Conservation (phyloP, 2,888 invertebrate genomes). For the Pammene fasciana region DNA sequence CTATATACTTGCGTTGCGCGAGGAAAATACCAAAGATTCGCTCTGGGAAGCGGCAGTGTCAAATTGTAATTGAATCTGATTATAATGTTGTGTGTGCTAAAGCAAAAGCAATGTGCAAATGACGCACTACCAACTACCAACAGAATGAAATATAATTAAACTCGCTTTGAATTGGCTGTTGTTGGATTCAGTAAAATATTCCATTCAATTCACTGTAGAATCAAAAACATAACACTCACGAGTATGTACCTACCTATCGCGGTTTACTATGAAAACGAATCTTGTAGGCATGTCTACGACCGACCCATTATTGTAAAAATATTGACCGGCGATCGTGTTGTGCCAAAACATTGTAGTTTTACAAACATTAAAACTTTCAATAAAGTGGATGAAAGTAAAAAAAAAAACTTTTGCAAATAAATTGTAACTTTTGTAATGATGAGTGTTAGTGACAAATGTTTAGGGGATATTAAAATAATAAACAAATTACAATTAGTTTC, state of each 20-base stretch:
- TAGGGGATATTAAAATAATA: not conserved
- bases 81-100: slow-evolving; percentile 7
- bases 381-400: not conserved
- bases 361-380: not conserved
- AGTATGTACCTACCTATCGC: not conserved
- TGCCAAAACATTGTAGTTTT: slow-evolving; percentile 17
- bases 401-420: not conserved
- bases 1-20: slow-evolving; percentile 53
- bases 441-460: not conserved
- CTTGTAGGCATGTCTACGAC: slow-evolving; percentile 11
- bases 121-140: not conserved
- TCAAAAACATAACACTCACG: slow-evolving; percentile 1
- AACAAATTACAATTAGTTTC: too few species aligned
- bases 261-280: slow-evolving; percentile 2
- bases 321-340: slow-evolving; percentile 9
- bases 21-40: slow-evolving; percentile 61
- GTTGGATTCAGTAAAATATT: not conserved
- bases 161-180: too few species aligned
- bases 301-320: slow-evolving; percentile 18
- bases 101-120: not conserved
- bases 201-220: slow-evolving; percentile 12
- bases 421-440: not conserved
- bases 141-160: not conserved
- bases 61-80: slow-evolving; percentile 52
- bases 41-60: slow-evolving; percentile 36